Conservation (phyloP, 2,888 invertebrate genomes). For the Empis stercorea region DNA sequence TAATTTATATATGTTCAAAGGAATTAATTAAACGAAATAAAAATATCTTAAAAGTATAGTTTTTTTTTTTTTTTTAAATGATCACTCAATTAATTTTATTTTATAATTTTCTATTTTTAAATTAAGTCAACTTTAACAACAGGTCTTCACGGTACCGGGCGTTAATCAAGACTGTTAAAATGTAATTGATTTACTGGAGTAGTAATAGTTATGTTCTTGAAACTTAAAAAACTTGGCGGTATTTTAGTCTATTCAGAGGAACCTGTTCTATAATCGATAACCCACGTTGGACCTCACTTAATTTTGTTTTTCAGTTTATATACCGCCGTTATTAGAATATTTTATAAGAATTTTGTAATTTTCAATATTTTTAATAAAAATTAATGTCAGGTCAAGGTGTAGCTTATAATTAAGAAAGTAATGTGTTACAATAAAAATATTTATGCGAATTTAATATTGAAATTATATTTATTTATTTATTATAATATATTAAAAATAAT, state of each 20-base stretch:
- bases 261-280: constrained; percentile 55
- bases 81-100: no score
- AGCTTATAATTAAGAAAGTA: constrained; percentile 49
- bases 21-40: no score
- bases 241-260: constrained; percentile 58
- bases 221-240: constrained; percentile 59
- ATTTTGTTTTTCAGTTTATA: background rate
- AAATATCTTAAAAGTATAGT: no score
- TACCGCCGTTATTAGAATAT: background rate
- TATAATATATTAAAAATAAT: constrained; percentile 34
- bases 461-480: constrained; percentile 30
- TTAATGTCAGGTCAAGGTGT: constrained; percentile 58
- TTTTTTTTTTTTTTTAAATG: no score
- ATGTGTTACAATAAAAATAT: constrained; percentile 53
- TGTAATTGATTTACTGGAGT: constrained; percentile 38
- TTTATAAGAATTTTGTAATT: constrained; percentile 38
- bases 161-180: no score
- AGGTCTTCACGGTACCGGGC: no score
- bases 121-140: no score
- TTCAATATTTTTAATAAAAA: constrained; percentile 36
- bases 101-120: no score
- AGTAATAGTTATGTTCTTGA: constrained; percentile 47
- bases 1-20: no score
- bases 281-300: constrained; percentile 39
- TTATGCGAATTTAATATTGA: constrained; percentile 37